phyloP scores from a whole-genome alignment of 1,140 invertebrate species.

The Ceratitis capitata region DNA sequence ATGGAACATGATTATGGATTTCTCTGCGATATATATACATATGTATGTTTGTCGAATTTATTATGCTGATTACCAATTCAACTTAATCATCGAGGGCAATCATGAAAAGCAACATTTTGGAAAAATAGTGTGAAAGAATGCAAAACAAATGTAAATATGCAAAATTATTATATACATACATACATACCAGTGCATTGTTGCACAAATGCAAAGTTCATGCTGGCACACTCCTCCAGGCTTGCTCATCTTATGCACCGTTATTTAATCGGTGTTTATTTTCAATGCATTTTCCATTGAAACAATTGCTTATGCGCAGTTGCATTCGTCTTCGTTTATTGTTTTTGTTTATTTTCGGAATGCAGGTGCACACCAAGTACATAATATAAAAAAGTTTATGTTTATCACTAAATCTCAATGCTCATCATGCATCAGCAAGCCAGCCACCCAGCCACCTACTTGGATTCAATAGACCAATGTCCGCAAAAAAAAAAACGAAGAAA shows the following conservation, averaged over 20 bases:
- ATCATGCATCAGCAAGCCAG: background rate
- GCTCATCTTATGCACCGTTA: background rate
- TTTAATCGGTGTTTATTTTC: background rate
- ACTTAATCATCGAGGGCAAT: no score
- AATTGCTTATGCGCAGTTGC: background rate
- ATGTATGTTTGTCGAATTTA: no score
- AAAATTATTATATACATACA: background rate
- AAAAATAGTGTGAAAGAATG: no score
- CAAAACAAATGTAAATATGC: no score
- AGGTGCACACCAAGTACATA: background rate
- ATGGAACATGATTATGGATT: no score
- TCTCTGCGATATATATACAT: no score
- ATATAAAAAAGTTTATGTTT: background rate
- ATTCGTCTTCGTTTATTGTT: no score
- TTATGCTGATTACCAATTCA: no score
- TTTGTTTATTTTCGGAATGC: background rate
- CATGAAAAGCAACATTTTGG: no score
- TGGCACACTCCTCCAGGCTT: no score
- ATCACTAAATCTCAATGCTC: background rate
- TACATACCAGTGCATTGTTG: background rate
- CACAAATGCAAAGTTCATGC: background rate
- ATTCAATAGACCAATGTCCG: background rate
- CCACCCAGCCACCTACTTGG: slow-evolving; percentile 8
- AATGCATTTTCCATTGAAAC: background rate
- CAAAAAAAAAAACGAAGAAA: slow-evolving; percentile 19